phyloP scores from a whole-genome alignment of 2,113 vertebrate genomes.

The Mastomys coucha region DNA sequence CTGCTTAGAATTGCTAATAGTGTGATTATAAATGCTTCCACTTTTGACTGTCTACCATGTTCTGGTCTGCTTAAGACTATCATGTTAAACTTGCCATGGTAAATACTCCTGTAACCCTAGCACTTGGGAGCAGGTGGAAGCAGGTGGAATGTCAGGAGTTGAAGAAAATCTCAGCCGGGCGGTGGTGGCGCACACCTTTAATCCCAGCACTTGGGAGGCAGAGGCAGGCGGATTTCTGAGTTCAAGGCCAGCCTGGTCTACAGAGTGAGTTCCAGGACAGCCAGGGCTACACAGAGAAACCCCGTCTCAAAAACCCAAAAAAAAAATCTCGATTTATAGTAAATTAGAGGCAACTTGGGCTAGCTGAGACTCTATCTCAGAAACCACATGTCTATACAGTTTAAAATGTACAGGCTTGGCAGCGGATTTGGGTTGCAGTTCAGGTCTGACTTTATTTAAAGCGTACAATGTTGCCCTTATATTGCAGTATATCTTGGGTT shows the following conservation, averaged over 20 bases:
- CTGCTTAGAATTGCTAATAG: background rate
- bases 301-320: too few relatives aligned
- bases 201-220: too few relatives aligned
- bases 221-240: too few relatives aligned
- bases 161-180: too few relatives aligned
- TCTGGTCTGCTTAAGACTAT: background rate
- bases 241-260: too few relatives aligned
- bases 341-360: background rate
- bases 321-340: background rate
- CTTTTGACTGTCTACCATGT: background rate
- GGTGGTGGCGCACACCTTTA: too few relatives aligned
- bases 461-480: background rate
- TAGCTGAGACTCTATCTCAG: background rate
- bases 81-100: background rate
- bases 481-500: background rate
- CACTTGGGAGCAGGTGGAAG: background rate
- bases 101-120: background rate
- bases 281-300: too few relatives aligned
- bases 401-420: background rate
- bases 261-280: too few relatives aligned
- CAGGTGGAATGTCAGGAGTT: background rate
- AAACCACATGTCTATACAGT: too few relatives aligned
- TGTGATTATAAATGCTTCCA: background rate
- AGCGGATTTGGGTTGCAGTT: background rate
- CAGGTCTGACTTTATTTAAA: constrained; percentile 41